Base-by-base conservation (phyloP, 2,113 vertebrate genomes). In the Limanda limanda region DNA sequence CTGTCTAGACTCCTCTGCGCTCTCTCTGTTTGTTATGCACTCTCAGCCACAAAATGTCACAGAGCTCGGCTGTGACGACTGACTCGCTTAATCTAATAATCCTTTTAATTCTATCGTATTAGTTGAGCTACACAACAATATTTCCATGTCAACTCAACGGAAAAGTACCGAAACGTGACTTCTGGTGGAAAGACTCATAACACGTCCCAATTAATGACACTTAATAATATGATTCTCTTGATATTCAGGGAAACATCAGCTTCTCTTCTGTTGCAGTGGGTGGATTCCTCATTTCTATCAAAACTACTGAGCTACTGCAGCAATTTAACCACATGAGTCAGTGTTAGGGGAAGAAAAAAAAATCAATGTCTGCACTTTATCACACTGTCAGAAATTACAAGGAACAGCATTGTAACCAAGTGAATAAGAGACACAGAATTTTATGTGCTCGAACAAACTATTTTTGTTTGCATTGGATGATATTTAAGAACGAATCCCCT, bases 391-490 rank as follows among this genome's bases (percentile, higher is more conserved):
- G 62, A 83, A 76, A 82, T 78, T 5, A 76, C 55, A 70, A 65
- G 42, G 15, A 73, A 73, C 37, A 35, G 31, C 47, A 72, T 35
- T 18, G 67, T 81, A 71, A 83, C 75, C 48, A 40, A 79, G 72
- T 27, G 52, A 70, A 35, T 57, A 35, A 63, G n/a, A 74, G 23
- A 79, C 55, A 54, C 27, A 0, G 45, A 6, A 87, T 54, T 69
- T 74, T 60, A 55, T 13, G 62, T 56, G 76, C 42, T 8, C 31
- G 35, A 54, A 76, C 64, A 58, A 84, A 84, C 51, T 68, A 51
- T 79, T 83, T 84, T 74, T 68, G 48, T 90, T 88, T 76, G 61
- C 76, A 68, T 54, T 72, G 68, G 63, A 10, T 65, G 61, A 84
- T 56, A 67, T 58, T 79, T 68, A 68, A 48, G 48, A 70, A 83